phyloP scores from a whole-genome alignment of 2,113 vertebrate genomes.

The Vulpes ferrilata region DNA sequence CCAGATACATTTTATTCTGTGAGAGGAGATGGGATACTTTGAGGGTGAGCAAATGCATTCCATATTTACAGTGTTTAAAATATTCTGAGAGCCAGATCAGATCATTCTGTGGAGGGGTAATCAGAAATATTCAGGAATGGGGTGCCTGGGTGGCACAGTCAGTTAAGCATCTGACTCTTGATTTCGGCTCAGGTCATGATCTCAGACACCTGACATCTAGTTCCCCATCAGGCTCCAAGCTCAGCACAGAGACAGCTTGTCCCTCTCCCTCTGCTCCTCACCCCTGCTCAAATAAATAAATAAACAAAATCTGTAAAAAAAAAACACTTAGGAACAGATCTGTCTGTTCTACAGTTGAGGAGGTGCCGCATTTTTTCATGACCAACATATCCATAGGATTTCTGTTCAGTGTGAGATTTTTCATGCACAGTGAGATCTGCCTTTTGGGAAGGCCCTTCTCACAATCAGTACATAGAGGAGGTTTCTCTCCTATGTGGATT shows the following conservation, averaged over 20 bases:
- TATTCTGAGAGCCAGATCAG: background rate
- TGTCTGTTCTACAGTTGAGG: slow-evolving; percentile 13
- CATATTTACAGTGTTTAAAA: background rate
- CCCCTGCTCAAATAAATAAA: background rate
- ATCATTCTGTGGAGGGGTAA: background rate
- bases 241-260: background rate
- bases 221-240: background rate
- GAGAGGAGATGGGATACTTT: background rate
- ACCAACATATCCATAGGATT: background rate
- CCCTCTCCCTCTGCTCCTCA: background rate
- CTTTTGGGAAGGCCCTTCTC: background rate
- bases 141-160: background rate
- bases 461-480: background rate
- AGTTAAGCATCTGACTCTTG: too few relatives aligned
- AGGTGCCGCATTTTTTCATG: background rate
- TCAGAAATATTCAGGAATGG: background rate
- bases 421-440: background rate
- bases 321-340: background rate
- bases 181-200: background rate
- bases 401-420: slow-evolving; percentile 17
- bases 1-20: background rate
- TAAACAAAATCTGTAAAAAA: background rate
- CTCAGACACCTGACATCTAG: background rate
- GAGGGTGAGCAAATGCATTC: background rate
- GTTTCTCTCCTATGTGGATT: background rate